Conservation (phyloP, 2,888 invertebrate species). For the Hypsopygia costalis region DNA sequence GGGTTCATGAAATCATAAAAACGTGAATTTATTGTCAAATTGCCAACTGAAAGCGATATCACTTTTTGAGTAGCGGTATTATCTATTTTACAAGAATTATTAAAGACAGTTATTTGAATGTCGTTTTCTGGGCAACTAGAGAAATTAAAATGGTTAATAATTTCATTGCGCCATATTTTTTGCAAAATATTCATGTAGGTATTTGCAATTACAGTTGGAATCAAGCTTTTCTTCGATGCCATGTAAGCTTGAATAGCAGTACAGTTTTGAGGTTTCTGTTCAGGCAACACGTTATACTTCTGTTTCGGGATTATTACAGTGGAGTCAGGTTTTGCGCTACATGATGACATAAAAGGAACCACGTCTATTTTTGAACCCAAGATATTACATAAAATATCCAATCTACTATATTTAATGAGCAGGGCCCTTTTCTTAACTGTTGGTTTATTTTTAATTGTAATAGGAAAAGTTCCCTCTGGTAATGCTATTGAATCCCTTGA, state of each 20-base stretch:
- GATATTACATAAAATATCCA: too few relatives aligned
- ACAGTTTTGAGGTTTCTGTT: conserved; percentile 16
- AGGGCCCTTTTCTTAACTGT: neutral
- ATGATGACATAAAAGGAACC: neutral
- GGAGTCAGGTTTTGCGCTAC: neutral
- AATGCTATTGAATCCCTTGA: conserved; percentile 11
- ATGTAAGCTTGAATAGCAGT: conserved; percentile 30
- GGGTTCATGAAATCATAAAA: conserved; percentile 3
- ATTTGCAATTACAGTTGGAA: conserved; percentile 4
- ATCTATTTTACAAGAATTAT: neutral
- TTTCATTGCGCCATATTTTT: neutral
- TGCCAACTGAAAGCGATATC: conserved; percentile 1
- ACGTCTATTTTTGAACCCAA: too few relatives aligned
- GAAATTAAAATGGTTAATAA: neutral
- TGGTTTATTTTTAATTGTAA: neutral
- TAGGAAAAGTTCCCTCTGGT: neutral
- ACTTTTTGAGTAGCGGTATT: neutral
- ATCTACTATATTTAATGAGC: too few relatives aligned
- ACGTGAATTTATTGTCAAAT: conserved; percentile 11
- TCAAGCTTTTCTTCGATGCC: conserved; percentile 13
- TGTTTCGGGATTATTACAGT: neutral
- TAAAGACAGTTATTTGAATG: neutral
- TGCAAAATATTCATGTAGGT: neutral
- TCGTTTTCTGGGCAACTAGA: neutral
- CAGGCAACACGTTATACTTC: neutral